These are phyloP conservation scores for Camponotus floridanus DNA, from an alignment of 1,140 invertebrate species.

Conservation along the genomic window DNA sequence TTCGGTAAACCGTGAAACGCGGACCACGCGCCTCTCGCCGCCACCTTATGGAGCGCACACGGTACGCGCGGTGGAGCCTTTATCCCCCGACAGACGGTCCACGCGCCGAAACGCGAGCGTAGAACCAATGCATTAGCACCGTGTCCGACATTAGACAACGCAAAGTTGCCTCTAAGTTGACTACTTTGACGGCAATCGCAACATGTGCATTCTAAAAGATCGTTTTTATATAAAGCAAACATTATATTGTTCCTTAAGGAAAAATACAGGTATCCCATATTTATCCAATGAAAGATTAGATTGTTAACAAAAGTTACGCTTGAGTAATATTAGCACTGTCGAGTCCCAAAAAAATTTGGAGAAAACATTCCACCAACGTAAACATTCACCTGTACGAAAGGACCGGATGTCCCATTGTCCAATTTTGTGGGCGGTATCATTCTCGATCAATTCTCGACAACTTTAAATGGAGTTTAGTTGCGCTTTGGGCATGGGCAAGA, in stretches of 20 bases:
- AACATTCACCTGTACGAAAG: conserved; percentile 71
- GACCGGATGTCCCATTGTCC: conserved; percentile 79
- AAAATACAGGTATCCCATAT: not conserved
- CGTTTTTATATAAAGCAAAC: not conserved
- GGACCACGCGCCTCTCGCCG: conserved; percentile 74
- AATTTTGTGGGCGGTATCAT: conserved; percentile 66
- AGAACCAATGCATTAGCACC: conserved; percentile 82
- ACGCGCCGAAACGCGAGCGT: conserved; percentile 74
- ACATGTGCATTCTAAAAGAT: not conserved
- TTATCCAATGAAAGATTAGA: not conserved
- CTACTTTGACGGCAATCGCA: not conserved
- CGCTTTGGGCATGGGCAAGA: conserved; percentile 56
- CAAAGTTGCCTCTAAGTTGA: not conserved
- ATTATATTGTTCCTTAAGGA: not conserved
- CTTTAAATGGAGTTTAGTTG: conserved; percentile 78
- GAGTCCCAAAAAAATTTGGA: not conserved
- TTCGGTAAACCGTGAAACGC: conserved; percentile 83
- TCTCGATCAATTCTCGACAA: conserved; percentile 67
- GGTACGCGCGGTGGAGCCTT: conserved; percentile 54
- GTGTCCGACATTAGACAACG: conserved; percentile 68
- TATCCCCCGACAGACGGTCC: conserved; percentile 82
- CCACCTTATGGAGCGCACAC: conserved; percentile 71
- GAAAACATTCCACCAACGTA: conserved; percentile 18
- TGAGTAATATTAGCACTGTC: conserved; percentile 36
- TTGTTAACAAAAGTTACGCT: not conserved